Evolutionary conservation across 2,113 vertebrate species (phyloP).

Genomic region (Platysternon megacephalum): DNA sequence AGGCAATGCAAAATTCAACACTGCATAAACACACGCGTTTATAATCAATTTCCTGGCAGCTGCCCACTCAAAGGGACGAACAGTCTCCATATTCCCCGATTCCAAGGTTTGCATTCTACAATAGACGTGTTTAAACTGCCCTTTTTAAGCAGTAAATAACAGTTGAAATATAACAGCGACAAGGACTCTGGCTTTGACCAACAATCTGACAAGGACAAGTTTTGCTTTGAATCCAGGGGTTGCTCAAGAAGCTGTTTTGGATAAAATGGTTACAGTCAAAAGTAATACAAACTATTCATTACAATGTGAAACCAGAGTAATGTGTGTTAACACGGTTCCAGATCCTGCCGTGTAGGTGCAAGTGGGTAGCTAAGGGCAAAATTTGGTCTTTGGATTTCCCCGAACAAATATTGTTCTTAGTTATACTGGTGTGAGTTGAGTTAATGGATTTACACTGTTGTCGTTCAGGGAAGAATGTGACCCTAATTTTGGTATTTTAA

Average conservation of each 20-base stretch:
- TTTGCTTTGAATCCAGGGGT: not conserved
- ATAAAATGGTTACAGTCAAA: not conserved
- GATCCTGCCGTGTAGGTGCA: not conserved
- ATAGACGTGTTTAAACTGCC: accelerated
- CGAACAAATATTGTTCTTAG: not conserved
- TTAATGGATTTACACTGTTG: not conserved
- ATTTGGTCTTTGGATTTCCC: accelerated
- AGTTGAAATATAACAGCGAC: not conserved
- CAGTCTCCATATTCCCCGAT: not conserved
- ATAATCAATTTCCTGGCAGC: not conserved
- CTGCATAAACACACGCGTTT: not conserved
- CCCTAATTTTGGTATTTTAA: not conserved
- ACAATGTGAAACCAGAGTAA: not conserved
- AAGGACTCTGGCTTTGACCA: not conserved
- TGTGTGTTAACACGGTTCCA: not conserved
- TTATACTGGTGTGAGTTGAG: not conserved
- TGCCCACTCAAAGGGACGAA: not conserved
- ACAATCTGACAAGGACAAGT: not conserved
- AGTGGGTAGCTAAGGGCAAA: not conserved
- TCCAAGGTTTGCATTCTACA: not conserved
- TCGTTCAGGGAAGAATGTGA: not conserved
- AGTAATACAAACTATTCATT: not conserved
- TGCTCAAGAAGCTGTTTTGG: not conserved
- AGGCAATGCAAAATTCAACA: constrained; percentile 1
- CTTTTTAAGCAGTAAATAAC: not conserved